Base-by-base conservation (phyloP, 2,113 vertebrate species). In the Heterotis niloticus region DNA sequence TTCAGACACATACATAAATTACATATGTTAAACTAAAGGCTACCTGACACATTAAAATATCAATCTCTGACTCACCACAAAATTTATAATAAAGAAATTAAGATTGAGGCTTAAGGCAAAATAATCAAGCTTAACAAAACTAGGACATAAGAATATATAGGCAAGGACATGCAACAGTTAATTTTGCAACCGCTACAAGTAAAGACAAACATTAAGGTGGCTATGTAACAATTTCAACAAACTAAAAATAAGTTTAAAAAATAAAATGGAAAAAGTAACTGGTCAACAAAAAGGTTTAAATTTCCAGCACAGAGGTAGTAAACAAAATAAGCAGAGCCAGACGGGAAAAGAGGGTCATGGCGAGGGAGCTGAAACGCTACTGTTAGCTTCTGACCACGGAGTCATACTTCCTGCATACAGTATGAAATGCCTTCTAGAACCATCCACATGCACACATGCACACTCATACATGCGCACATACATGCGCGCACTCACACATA, bases 371-470 rank as follows among this genome's bases (percentile, higher is more conserved):
- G n/a, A 14, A 44, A 16, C 65, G 26, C 23, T 74, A 44, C 44
- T 23, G 18, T 7, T 77, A 23, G 64, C 60, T 56, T 20, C 51
- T 56, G n/a, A 52, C 24, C 7, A 10, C 24, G 75, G n/a, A 77
- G 34, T 76, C 29, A 52, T 23, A 67, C 20, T 56, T 66, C 64
- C 64, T 67, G 60, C n/a, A 64, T 66, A 18, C 69, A 72, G 44
- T 13, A 20, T 52, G 51, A 72, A 72, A 72, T 51, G 26, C 12
- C 68, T 44, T 44, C 34, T 7, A 44, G 34, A 44, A 10, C 28
- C n/a, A 54, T 78, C 65, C 52, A 24, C 52, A 56, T 16, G 57
- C 64, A 20, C 54, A 26, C 44, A 54, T 10, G 18, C 56, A 78
- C 17, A 70, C 67, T 59, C n/a, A 17, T 54, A 75, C 59, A 10